A percentile compares a stretch with the other conserved stretches of the same genome.
Conservation (phyloP, 2,113 vertebrate species). For the Antennarius striatus region DNA sequence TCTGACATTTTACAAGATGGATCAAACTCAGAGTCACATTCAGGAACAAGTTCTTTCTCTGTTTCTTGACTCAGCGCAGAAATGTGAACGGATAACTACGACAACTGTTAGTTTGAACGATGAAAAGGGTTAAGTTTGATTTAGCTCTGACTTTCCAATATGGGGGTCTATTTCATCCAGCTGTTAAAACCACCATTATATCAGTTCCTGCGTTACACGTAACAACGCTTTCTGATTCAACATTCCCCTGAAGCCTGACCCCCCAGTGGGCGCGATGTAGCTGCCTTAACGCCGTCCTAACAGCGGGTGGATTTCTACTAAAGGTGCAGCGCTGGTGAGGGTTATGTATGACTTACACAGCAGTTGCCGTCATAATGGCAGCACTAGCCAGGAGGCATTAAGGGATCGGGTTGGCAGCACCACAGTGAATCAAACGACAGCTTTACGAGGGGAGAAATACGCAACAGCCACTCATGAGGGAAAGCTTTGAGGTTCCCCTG, state of each 20-base stretch:
- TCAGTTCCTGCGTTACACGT: slow-evolving; percentile 55
- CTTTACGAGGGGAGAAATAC: slow-evolving; percentile 56
- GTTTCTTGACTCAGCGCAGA: too few relatives aligned
- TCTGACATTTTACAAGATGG: too few relatives aligned
- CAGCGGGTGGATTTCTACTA: slow-evolving; percentile 47
- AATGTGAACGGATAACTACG: too few relatives aligned
- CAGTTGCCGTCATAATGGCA: slow-evolving; percentile 40
- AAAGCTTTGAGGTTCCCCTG: slow-evolving; percentile 47
- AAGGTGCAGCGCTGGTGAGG: slow-evolving; percentile 20
- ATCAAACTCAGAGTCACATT: too few relatives aligned
- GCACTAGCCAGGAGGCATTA: slow-evolving; percentile 42
- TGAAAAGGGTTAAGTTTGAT: background rate
- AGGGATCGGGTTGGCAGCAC: slow-evolving; percentile 40
- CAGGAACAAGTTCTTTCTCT: too few relatives aligned
- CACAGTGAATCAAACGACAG: slow-evolving; percentile 51
- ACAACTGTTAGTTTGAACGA: too few relatives aligned
- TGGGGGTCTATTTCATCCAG: slow-evolving; percentile 25
- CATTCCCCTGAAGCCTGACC: slow-evolving; percentile 48
- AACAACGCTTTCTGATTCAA: slow-evolving; percentile 51
- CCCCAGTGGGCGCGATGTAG: background rate
- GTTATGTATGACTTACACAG: slow-evolving; percentile 47
- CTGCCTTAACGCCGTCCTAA: slow-evolving; percentile 35
- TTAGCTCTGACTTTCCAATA: slow-evolving; percentile 46
- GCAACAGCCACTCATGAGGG: slow-evolving; percentile 32
- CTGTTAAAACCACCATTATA: slow-evolving; percentile 54